Evolutionary conservation across 2,888 invertebrate genomes (phyloP).

Genomic region (Linyphia triangularis): DNA sequence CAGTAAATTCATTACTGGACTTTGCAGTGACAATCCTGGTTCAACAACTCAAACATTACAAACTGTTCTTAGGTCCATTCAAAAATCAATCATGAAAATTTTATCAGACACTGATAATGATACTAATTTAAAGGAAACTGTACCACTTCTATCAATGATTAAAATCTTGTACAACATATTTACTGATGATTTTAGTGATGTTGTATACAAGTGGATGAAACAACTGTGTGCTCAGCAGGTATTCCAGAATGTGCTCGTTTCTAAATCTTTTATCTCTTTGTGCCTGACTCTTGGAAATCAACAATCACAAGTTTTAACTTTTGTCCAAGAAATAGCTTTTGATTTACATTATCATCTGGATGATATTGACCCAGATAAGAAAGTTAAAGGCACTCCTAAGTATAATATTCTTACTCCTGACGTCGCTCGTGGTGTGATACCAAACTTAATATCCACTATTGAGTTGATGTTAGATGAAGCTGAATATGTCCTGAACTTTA

Average conservation of each 20-base stretch:
- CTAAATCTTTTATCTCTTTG: slow-evolving; percentile 64
- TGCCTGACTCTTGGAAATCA: slow-evolving; percentile 67
- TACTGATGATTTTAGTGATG: slow-evolving; percentile 32
- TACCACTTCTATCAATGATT: slow-evolving; percentile 57
- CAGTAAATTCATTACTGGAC: slow-evolving; percentile 26
- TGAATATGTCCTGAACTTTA: slow-evolving; percentile 59
- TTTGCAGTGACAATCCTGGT: slow-evolving; percentile 23
- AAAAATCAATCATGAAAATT: slow-evolving; percentile 57
- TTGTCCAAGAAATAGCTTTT: slow-evolving; percentile 62
- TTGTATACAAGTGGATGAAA: slow-evolving; percentile 63
- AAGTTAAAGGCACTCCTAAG: slow-evolving; percentile 29
- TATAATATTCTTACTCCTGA: slow-evolving; percentile 51
- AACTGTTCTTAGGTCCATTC: slow-evolving; percentile 40
- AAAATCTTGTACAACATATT: slow-evolving; percentile 36
- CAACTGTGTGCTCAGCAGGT: slow-evolving; percentile 67
- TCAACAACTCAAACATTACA: slow-evolving; percentile 33
- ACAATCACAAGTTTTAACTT: slow-evolving; percentile 9
- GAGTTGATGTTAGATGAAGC: slow-evolving; percentile 62
- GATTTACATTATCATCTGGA: slow-evolving; percentile 71
- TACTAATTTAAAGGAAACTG: slow-evolving; percentile 47
- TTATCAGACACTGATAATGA: slow-evolving; percentile 63
- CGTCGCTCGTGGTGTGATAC: slow-evolving; percentile 20
- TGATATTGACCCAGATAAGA: slow-evolving; percentile 66
- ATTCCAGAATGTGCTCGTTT: slow-evolving; percentile 51
- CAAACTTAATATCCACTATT: slow-evolving; percentile 39